Evolutionary conservation across 2,113 vertebrate species (phyloP).

Genomic region (Antigone vipio): DNA sequence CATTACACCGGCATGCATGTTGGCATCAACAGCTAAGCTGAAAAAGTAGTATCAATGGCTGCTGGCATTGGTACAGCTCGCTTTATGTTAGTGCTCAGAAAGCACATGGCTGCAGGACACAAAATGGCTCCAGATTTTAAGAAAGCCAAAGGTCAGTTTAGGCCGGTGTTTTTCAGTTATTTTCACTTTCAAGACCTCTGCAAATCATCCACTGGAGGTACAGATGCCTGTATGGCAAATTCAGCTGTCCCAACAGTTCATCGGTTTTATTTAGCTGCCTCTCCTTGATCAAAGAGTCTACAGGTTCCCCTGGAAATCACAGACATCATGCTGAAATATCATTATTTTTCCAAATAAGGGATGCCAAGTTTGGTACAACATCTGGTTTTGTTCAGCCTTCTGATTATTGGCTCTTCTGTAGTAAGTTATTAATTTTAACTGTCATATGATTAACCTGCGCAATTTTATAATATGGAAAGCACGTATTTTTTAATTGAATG

Average conservation of each 20-base stretch:
- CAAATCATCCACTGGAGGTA: background rate
- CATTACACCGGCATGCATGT: background rate
- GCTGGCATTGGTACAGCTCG: background rate
- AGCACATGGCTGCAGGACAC: background rate
- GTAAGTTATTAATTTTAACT: background rate
- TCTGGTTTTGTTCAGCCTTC: background rate
- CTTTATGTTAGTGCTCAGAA: slow-evolving; percentile 4
- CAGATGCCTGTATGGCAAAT: background rate
- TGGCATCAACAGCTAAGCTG: slow-evolving; percentile 32
- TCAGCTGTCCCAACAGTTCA: background rate
- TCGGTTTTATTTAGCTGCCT: background rate
- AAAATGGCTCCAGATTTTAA: slow-evolving; percentile 23
- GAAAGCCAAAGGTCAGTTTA: slow-evolving; percentile 37
- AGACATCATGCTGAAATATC: background rate
- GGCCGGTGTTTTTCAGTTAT: background rate
- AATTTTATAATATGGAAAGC: background rate
- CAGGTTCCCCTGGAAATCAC: background rate
- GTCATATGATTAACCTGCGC: background rate
- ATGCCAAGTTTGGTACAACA: background rate
- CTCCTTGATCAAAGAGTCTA: background rate
- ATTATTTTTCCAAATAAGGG: background rate
- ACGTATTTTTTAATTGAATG: background rate
- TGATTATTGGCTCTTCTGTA: background rate
- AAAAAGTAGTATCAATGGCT: slow-evolving; percentile 21
- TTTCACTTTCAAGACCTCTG: background rate